phyloP scores from a whole-genome alignment of 1,140 invertebrate species.

The Teleopsis dalmanni region DNA sequence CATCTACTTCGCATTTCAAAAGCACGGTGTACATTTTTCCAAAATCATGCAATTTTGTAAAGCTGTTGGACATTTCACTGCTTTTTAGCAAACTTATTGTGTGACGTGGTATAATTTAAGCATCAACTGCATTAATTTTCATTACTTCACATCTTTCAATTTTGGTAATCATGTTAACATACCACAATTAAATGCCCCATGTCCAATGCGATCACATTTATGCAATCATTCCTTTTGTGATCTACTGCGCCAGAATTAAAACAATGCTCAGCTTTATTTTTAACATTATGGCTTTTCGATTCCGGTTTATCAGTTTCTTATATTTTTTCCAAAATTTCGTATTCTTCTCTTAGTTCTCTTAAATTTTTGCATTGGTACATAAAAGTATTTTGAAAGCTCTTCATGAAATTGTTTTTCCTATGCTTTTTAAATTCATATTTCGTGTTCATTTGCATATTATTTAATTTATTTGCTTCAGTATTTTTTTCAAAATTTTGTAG shows the following conservation, averaged over 20 bases:
- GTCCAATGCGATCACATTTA: neutral
- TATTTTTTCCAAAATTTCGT: constrained; percentile 1
- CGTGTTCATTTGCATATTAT: no score
- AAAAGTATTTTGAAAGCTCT: neutral
- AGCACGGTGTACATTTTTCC: neutral
- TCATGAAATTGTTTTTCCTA: no score
- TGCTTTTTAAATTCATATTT: no score
- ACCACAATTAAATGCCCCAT: no score
- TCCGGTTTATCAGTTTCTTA: neutral
- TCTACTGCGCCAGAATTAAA: neutral
- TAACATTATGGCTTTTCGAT: no score
- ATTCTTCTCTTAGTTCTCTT: neutral
- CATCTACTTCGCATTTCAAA: neutral
- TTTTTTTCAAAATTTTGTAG: constrained; percentile 1
- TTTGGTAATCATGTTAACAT: no score
- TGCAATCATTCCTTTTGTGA: constrained; percentile 1
- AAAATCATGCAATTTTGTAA: neutral
- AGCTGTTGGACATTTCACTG: neutral
- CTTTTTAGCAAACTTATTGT: neutral
- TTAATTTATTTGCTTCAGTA: neutral
- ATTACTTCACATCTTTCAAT: no score
- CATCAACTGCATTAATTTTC: no score
- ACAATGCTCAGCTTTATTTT: no score
- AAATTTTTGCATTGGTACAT: neutral
- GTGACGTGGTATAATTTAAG: neutral